Conservation (phyloP, 2,113 vertebrate genomes). For the Rhadina sibilatrix region DNA sequence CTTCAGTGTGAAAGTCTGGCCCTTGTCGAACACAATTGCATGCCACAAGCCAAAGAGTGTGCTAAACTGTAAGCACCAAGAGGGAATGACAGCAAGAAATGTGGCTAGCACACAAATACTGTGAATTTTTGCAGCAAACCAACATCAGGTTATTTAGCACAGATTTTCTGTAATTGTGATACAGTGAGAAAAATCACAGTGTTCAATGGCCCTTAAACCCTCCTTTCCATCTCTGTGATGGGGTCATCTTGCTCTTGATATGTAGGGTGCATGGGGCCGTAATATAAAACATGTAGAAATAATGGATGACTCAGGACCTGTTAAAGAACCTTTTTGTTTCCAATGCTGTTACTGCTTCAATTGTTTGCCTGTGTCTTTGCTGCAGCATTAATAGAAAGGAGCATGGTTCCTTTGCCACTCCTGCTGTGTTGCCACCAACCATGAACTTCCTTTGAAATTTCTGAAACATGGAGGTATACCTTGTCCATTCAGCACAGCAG, state of each 20-base stretch:
- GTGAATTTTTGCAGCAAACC: neutral
- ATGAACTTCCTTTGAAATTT: neutral
- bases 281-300: neutral
- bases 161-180: slow-evolving; percentile 7
- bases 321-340: slow-evolving; percentile 4
- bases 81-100: neutral
- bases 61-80: neutral
- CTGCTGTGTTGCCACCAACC: neutral
- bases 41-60: neutral
- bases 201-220: slow-evolving; percentile 9
- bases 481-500: neutral
- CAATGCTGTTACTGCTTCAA: neutral
- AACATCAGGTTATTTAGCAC: neutral
- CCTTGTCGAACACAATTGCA: fast-evolving
- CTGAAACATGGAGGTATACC: neutral
- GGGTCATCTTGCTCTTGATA: neutral
- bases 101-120: neutral
- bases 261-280: fast-evolving
- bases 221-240: neutral
- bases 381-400: neutral
- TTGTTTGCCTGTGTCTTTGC: neutral
- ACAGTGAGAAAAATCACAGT: neutral
- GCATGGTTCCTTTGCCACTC: neutral
- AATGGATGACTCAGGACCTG: neutral
- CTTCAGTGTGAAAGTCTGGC: neutral